These are phyloP conservation scores for Sepioteuthis lessoniana DNA, from an alignment of 2,888 invertebrate genomes.

Conservation along the genomic window DNA sequence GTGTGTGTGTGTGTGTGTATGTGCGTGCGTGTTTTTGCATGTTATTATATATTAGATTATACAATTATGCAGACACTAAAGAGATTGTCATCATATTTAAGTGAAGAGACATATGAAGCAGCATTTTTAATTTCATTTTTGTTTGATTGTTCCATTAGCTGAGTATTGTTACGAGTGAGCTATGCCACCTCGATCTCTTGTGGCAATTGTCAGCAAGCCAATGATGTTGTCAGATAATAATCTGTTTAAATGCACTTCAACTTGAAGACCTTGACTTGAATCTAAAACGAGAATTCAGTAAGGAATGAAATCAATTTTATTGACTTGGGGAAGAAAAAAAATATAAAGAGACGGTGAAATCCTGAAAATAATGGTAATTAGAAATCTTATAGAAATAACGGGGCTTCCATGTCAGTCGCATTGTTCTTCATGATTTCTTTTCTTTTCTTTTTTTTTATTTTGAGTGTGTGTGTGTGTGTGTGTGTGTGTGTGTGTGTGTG, in stretches of 20 bases:
- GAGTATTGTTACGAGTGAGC: neutral
- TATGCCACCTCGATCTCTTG: neutral
- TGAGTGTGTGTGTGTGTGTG: no score
- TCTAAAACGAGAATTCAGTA: neutral
- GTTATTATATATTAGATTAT: neutral
- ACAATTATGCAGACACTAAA: no score
- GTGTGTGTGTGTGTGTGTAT: neutral
- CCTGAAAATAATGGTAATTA: neutral
- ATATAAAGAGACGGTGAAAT: neutral
- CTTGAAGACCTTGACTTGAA: neutral
- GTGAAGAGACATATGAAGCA: neutral
- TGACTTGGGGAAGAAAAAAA: neutral
- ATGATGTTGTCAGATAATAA: neutral
- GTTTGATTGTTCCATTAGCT: neutral
- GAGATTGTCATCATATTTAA: neutral
- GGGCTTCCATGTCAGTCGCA: neutral
- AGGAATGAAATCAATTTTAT: neutral
- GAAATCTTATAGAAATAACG: neutral
- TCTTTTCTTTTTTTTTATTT: no score
- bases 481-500: no score
- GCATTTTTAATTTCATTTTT: neutral
- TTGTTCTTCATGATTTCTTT: neutral
- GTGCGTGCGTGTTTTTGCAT: neutral
- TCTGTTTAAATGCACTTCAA: slow-evolving; percentile 9
- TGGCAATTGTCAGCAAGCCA: neutral